phyloP scores from a whole-genome alignment of 2,888 invertebrate species.

The Oscheius myriophilus region DNA sequence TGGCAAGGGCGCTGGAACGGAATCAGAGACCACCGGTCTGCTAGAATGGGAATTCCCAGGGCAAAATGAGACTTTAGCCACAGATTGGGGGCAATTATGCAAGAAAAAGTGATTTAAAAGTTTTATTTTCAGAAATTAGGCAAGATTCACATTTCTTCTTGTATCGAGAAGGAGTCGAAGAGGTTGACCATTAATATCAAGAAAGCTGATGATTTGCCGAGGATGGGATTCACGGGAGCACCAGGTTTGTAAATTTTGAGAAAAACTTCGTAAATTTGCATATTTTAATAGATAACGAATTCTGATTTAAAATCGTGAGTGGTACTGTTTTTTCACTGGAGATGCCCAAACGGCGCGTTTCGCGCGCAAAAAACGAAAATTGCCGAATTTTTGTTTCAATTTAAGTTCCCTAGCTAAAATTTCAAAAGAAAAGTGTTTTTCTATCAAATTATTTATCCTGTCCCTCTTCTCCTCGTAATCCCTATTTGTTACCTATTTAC shows the following conservation, averaged over 20 bases:
- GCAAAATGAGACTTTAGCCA: background rate
- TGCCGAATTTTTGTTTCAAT: too few relatives aligned
- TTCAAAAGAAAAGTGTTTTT: too few relatives aligned
- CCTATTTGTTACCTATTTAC: background rate
- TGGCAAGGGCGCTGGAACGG: too few relatives aligned
- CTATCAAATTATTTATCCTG: background rate
- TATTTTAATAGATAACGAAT: too few relatives aligned
- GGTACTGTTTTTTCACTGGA: too few relatives aligned
- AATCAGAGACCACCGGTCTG: too few relatives aligned
- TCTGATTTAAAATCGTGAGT: too few relatives aligned
- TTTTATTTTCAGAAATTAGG: slow-evolving; percentile 71
- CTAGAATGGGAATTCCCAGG: too few relatives aligned
- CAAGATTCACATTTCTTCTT: slow-evolving; percentile 71
- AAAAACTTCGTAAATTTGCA: background rate
- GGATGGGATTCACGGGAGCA: slow-evolving; percentile 72
- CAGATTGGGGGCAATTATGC: background rate
- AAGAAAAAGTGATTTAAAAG: background rate
- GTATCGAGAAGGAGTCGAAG: slow-evolving; percentile 71
- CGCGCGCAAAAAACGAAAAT: too few relatives aligned
- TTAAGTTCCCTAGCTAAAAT: too few relatives aligned
- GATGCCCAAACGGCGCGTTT: too few relatives aligned
- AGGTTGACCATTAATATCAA: slow-evolving; percentile 71
- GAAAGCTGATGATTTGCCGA: slow-evolving; percentile 72
- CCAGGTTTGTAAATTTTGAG: too few relatives aligned
- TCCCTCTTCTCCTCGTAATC: background rate